Base-by-base conservation (phyloP, 2,888 invertebrate genomes). In the Pheosia gnoma region DNA sequence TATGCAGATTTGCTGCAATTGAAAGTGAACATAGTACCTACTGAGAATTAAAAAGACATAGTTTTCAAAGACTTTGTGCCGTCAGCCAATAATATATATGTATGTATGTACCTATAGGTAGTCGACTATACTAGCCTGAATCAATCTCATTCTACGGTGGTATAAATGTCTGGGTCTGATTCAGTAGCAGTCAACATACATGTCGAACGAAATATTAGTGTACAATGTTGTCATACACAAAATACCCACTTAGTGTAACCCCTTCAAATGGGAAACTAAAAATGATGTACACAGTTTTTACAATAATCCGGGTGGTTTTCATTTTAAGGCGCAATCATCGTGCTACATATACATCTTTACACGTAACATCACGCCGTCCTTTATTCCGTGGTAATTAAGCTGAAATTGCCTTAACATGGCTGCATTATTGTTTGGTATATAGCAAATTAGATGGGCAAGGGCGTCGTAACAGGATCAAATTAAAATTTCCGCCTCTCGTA, bases 401-500 rank as follows among this genome's bases (percentile, higher is more conserved):
- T 59, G 9, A 59, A 53, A 68, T 54, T 74, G 9, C 10, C n/a
- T 5, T 55, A 60, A 11, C 4, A 5, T 38, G 9, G 4, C 3
- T 6, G 38, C 5, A 10, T 3, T 9, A 7, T 13, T 47, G 9
- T 39, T n/a, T 60, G 66, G 63, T 60, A 58, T 56, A 61, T 69
- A 66, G 59, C 70, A 77, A 80, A 79, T 80, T 78, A 81, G 78
- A 76, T 74, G 75, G 79, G 79, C 67, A 72, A 69, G 77, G 67
- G 70, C 69, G 67, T 71, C 70, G 72, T 80, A 73, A 78, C 71
- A 71, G 77, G 72, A 81, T 75, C 75, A 81, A 82, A 81, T 81
- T 81, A 80, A 82, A 82, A 81, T 77, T 72, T 77, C 62, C 71
- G 64, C 68, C 64, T 71, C 61, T 67, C 73, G 72, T 76, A 69